Conservation (phyloP, 2,113 vertebrate species). For the Apodemus sylvaticus region DNA sequence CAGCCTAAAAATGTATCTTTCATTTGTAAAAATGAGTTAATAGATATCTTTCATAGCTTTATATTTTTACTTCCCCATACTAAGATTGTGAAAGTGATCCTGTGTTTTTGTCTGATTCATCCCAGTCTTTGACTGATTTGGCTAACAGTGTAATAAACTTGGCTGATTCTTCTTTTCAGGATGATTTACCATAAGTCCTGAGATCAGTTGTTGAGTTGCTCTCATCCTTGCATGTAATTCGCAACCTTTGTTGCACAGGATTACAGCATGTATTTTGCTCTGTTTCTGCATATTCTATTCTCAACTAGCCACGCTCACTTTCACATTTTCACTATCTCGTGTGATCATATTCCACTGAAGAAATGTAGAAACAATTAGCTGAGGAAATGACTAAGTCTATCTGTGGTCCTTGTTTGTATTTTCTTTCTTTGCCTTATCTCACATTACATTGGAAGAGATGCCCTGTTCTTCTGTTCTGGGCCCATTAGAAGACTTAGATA, state of each 20-base stretch:
- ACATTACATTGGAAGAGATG: neutral
- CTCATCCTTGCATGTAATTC: neutral
- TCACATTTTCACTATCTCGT: neutral
- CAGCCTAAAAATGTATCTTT: constrained; percentile 2
- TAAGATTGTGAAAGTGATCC: neutral
- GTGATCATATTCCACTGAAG: neutral
- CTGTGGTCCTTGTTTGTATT: neutral
- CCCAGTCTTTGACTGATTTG: neutral
- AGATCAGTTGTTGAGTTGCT: neutral
- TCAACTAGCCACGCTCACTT: neutral
- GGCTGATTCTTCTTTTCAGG: neutral
- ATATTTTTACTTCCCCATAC: constrained; percentile 5
- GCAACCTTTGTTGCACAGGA: neutral
- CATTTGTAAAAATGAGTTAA: constrained; percentile 25
- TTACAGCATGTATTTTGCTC: neutral
- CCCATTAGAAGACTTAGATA: neutral
- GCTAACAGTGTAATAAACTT: neutral
- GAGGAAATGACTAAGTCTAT: neutral
- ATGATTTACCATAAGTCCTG: neutral
- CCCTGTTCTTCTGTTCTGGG: neutral
- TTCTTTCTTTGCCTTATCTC: neutral
- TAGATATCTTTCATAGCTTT: neutral
- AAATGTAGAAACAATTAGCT: neutral
- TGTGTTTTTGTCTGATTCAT: neutral
- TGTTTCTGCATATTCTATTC: neutral